Conservation (phyloP, 2,888 invertebrate genomes). For the Drosophila borealis region DNA sequence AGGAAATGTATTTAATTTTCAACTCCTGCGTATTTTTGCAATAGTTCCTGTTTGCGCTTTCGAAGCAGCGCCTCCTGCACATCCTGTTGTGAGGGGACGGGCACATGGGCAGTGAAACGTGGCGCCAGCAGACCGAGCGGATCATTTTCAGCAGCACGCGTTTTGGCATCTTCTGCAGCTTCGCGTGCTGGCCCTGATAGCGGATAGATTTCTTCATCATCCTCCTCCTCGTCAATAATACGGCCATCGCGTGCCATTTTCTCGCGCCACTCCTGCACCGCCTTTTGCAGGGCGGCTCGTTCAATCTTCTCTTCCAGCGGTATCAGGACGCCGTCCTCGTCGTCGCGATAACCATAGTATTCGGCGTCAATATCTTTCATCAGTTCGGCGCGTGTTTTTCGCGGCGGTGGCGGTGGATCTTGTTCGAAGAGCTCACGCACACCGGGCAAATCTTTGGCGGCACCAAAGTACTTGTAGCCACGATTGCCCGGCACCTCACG, state of each 20-base stretch:
- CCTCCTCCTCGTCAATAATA: conserved; percentile 90
- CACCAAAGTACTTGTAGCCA: conserved; percentile 99
- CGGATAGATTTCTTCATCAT: conserved; percentile 86
- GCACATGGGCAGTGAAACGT: conserved; percentile 93
- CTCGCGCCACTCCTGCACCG: conserved; percentile 91
- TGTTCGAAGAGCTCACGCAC: conserved; percentile 99
- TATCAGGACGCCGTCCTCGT: conserved; percentile 97
- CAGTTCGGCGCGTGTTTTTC: conserved; percentile 97
- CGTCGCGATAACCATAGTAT: conserved; percentile 99
- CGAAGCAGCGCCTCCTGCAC: conserved; percentile 96
- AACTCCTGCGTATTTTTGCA: conserved; percentile 91
- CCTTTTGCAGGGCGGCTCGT: conserved; percentile 87
- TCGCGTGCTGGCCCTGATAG: conserved; percentile 82
- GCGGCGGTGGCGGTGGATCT: conserved; percentile 94
- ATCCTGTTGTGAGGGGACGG: conserved; percentile 97
- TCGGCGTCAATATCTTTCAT: conserved; percentile 99
- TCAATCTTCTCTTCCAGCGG: conserved; percentile 94
- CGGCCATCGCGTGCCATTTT: conserved; percentile 87
- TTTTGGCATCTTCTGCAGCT: conserved; percentile 68
- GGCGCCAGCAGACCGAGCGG: conserved; percentile 85
- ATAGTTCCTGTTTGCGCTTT: conserved; percentile 95
- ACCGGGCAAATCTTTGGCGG: conserved; percentile 98
- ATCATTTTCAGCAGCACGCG: conserved; percentile 66
- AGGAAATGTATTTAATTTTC: conserved; percentile 24
- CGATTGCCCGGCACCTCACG: conserved; percentile 98